Evolutionary conservation across 2,113 vertebrate species (phyloP), one percentile per base, ranked within the genome.

Genomic region (Thalassoma bifasciatum): DNA sequence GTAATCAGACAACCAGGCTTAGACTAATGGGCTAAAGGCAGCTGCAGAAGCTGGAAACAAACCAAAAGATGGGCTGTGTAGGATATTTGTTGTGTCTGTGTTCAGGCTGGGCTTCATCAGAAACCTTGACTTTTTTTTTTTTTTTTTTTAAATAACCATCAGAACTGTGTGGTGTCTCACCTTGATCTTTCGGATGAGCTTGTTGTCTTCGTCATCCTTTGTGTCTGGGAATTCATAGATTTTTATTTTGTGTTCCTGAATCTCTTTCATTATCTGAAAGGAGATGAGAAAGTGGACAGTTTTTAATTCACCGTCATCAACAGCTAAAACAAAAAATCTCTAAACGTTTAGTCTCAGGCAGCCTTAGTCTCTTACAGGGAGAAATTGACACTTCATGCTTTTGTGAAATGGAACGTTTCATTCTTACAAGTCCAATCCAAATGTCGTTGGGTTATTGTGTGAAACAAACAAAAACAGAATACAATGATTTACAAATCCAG

Each of bases 141-240:
- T n/a, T n/a, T n/a, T n/a, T n/a, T 24, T 59, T 16, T 19, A 36
- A 44, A 49, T 26, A 0, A 42, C 7, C 12, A 24, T 12, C 8
- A 17, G 12, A 21, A 51, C 4, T 3, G 10, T 16, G 14, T 8
- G 10, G 50, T 51, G 19, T 23, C 0, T 60, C 85, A 94, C 94
- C 94, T 94, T 95, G 80, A 95, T 94, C 82, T 94, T 95, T 23
- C 93, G 84, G 59, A 94, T 91, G 56, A 94, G 89, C 72, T 94
- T 95, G 86, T 91, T 93, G 86, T 94, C 94, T 57, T 95, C 94
- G 7, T 94, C 93, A 1, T 95, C 93, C 79, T 94, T 94, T 1
- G 89, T 91, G 86, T 94, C 93, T 1, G 94, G 94, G 81, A 95
- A 95, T 69, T 95, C 94, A 11, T 95, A 95, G 49, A 94, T 95